Conservation (phyloP, 1,140 invertebrate species). For the Propsilocerus akamusi region DNA sequence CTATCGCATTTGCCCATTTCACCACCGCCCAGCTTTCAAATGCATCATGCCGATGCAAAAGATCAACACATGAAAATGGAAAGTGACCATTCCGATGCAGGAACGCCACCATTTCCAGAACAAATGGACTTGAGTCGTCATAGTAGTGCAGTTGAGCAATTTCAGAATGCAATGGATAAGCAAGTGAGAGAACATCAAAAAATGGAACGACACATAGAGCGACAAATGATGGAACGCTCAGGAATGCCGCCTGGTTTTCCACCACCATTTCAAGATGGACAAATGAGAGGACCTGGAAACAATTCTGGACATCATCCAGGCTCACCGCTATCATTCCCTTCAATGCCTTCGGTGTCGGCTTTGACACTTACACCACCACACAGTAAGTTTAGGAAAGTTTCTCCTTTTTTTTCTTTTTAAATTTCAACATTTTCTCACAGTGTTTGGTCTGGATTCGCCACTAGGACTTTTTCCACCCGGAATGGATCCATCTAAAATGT, state of each 20-base stretch:
- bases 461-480: constrained; percentile 49
- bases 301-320: constrained; percentile 23
- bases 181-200: constrained; percentile 13
- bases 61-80: neutral
- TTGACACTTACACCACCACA: constrained; percentile 55
- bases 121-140: constrained; percentile 11
- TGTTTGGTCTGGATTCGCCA: constrained; percentile 52
- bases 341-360: constrained; percentile 48
- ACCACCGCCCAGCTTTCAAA: neutral
- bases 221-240: constrained; percentile 21
- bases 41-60: too few species aligned
- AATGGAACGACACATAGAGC: constrained; percentile 25
- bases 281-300: constrained; percentile 5
- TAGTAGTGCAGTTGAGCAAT: too few species aligned
- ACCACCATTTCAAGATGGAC: constrained; percentile 20
- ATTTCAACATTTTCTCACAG: constrained; percentile 27
- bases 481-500: constrained; percentile 46
- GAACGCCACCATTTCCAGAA: constrained; percentile 10
- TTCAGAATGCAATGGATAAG: constrained; percentile 16
- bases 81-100: constrained; percentile 3
- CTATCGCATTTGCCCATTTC: neutral
- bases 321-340: constrained; percentile 40
- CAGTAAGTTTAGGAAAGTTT: constrained; percentile 39
- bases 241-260: constrained; percentile 19
- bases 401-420: neutral